Evolutionary conservation across 2,113 vertebrate species (phyloP).

Genomic region (Dasypus novemcinctus): DNA sequence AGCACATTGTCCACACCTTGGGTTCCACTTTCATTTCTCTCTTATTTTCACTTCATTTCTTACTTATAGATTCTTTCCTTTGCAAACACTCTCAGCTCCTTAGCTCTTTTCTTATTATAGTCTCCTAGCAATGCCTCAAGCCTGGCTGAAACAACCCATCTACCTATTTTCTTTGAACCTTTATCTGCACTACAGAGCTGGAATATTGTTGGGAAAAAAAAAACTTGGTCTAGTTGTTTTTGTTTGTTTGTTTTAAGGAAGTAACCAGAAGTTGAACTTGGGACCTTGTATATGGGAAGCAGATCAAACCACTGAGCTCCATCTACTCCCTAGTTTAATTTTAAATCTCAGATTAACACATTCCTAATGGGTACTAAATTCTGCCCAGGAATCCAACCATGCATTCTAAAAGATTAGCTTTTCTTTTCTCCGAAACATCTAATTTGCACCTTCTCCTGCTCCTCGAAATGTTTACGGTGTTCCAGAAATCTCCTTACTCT

Average conservation of each 20-base stretch:
- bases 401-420: not conserved
- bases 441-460: not conserved
- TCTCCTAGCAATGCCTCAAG: not conserved
- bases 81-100: not conserved
- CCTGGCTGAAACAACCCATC: not conserved
- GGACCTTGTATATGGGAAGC: too few relatives aligned
- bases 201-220: not conserved
- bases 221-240: not conserved
- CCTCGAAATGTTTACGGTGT: not conserved
- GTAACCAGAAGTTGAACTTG: too few relatives aligned
- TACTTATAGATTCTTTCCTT: not conserved
- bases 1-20: rapidly evolving
- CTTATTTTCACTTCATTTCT: not conserved
- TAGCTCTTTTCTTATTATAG: not conserved
- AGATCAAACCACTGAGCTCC: too few relatives aligned
- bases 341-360: too few relatives aligned
- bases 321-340: too few relatives aligned
- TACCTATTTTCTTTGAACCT: not conserved
- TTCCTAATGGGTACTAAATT: not conserved
- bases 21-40: not conserved
- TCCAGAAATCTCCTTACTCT: not conserved
- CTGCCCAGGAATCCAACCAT: not conserved
- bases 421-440: not conserved
- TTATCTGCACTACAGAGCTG: not conserved
- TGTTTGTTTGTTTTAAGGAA: too few relatives aligned